Conservation (phyloP, 2,113 vertebrate genomes). For the Formicarius rufipectus region DNA sequence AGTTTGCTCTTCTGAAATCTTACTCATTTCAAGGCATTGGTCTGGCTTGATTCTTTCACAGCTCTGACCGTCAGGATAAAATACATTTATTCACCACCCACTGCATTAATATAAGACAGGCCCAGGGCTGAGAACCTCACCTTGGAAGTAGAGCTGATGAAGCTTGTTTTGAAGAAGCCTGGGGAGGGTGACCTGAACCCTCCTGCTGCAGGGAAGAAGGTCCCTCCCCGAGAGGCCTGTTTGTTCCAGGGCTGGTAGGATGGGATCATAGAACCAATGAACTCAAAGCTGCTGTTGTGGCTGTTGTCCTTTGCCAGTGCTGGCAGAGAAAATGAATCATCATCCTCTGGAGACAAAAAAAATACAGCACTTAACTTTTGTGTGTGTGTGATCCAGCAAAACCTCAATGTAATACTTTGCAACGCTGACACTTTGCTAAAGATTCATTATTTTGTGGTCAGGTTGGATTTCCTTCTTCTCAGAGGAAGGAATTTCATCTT, state of each 20-base stretch:
- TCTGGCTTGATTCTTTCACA: neutral
- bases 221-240: slow-evolving; percentile 72
- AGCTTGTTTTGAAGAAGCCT: slow-evolving; percentile 87
- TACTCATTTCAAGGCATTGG: neutral
- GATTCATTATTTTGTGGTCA: neutral
- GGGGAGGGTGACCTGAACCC: slow-evolving; percentile 93
- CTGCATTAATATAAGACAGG: fast-evolving
- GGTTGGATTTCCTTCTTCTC: neutral
- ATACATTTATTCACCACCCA: neutral
- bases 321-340: slow-evolving; percentile 84
- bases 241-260: slow-evolving; percentile 92
- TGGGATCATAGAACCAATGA: slow-evolving; percentile 91
- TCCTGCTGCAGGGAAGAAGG: slow-evolving; percentile 48
- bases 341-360: slow-evolving; percentile 81
- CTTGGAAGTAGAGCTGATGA: slow-evolving; percentile 92
- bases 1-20: neutral
- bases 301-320: slow-evolving; percentile 88
- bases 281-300: slow-evolving; percentile 97
- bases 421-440: neutral
- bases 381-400: neutral
- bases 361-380: neutral
- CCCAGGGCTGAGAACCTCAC: slow-evolving; percentile 59
- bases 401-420: neutral
- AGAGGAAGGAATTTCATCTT: neutral
- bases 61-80: neutral